Percentiles rank a stretch among this genome's conserved stretches.
Conservation (phyloP, 2,797 vertebrate species). For the Danio aesculapii region DNA sequence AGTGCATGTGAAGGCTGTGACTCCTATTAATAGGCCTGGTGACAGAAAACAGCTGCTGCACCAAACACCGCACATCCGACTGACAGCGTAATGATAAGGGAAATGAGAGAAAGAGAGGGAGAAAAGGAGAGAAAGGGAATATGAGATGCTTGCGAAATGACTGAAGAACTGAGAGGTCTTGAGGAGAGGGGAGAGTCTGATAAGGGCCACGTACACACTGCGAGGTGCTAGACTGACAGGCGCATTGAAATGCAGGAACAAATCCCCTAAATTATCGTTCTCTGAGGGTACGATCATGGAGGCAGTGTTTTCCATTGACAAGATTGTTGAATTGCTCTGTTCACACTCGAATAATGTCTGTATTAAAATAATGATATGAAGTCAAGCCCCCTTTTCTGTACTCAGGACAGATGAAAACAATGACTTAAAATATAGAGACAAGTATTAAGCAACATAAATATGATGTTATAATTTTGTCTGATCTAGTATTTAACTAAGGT, state of each 20-base stretch:
- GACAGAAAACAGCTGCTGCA: conserved; percentile 80
- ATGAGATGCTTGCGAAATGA: conserved; percentile 42
- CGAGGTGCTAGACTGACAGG: neutral
- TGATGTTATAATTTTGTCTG: too few relatives aligned
- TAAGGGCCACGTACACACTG: conserved; percentile 12
- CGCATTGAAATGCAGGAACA: neutral
- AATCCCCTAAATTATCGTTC: conserved; percentile 13
- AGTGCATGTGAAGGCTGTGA: conserved; percentile 64
- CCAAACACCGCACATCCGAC: conserved; percentile 72
- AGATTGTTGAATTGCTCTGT: neutral
- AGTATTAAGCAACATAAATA: neutral
- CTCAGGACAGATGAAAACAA: neutral
- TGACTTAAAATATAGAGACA: neutral
- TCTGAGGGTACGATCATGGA: conserved; percentile 1
- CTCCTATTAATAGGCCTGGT: conserved; percentile 81
- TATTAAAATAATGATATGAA: neutral
- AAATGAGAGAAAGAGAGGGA: conserved; percentile 40
- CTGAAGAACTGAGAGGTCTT: conserved; percentile 19
- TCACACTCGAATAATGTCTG: conserved; percentile 4
- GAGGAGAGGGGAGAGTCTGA: conserved; percentile 28
- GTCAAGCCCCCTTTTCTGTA: neutral
- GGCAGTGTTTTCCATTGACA: conserved; percentile 11
- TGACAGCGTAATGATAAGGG: conserved; percentile 77
- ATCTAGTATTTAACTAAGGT: too few relatives aligned
- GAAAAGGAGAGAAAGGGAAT: conserved; percentile 48